These are phyloP conservation scores for Antheraea pernyi DNA, from an alignment of 1,140 invertebrate genomes.

Conservation along the genomic window DNA sequence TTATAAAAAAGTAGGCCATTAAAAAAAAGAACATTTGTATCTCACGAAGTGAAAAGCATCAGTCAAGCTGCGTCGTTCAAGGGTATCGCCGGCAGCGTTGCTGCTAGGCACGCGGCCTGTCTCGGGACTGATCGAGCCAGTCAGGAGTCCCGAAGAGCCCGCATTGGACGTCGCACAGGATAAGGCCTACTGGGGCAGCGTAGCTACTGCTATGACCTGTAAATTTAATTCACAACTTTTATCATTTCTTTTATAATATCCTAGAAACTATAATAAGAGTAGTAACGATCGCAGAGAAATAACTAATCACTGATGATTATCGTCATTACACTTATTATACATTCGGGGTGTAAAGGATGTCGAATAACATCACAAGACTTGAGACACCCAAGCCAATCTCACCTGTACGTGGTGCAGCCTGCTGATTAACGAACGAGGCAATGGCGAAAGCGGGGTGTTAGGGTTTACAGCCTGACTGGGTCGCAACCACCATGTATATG, in stretches of 20 bases:
- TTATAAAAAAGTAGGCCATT: neutral
- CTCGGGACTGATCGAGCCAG: constrained; percentile 67
- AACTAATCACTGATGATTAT: too few relatives aligned
- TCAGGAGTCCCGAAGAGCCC: constrained; percentile 70
- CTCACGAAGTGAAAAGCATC: neutral
- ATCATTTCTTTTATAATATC: neutral
- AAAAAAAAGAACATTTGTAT: neutral
- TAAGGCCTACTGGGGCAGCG: constrained; percentile 73
- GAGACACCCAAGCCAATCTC: too few relatives aligned
- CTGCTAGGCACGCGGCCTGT: constrained; percentile 70
- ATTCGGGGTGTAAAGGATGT: too few relatives aligned
- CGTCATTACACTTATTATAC: too few relatives aligned
- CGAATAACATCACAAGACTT: too few relatives aligned
- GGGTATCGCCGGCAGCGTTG: constrained; percentile 67
- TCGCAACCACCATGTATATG: too few relatives aligned
- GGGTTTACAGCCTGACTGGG: too few relatives aligned
- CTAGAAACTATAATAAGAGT: too few relatives aligned
- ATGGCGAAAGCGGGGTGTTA: too few relatives aligned
- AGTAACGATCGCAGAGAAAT: too few relatives aligned
- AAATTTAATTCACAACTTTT: constrained; percentile 22
- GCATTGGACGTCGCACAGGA: constrained; percentile 75
- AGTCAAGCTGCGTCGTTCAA: constrained; percentile 68
- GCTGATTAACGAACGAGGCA: too few relatives aligned
- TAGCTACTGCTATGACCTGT: constrained; percentile 60
- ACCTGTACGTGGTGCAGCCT: too few relatives aligned